Percentiles rank a stretch among this genome's conserved stretches.
Evolutionary conservation across 2,797 vertebrate genomes (phyloP).

Genomic region (Sebastes jordani): DNA sequence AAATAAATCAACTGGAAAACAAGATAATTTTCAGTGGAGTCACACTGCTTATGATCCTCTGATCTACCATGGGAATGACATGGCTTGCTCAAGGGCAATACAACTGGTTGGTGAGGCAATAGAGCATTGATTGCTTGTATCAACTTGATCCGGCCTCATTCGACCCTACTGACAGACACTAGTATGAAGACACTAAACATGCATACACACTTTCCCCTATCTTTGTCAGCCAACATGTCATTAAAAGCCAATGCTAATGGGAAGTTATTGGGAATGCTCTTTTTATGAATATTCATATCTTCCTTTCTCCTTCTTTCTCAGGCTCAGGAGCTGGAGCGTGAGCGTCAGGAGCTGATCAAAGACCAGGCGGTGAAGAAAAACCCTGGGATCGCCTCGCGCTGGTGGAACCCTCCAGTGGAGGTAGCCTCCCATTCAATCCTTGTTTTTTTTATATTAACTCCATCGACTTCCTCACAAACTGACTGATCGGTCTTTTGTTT

Average conservation of each 20-base stretch:
- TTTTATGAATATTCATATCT: neutral
- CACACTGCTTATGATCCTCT: neutral
- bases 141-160: neutral
- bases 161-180: neutral
- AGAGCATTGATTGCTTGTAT: too few relatives aligned
- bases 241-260: neutral
- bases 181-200: neutral
- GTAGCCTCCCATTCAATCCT: constrained; percentile 63
- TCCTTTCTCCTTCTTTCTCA: constrained; percentile 10
- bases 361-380: constrained; percentile 98
- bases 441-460: neutral
- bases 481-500: neutral
- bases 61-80: neutral
- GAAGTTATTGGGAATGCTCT: neutral
- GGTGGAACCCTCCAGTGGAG: constrained; percentile 98
- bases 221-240: neutral
- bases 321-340: constrained; percentile 94
- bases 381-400: constrained; percentile 91
- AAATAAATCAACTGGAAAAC: neutral
- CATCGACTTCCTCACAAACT: neutral
- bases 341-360: constrained; percentile 92
- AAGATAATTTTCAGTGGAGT: neutral
- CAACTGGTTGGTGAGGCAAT: neutral
- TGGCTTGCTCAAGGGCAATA: neutral
- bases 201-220: neutral